These are phyloP conservation scores for Lepidurus packardi DNA, from an alignment of 1,140 invertebrate species.

Conservation along the genomic window DNA sequence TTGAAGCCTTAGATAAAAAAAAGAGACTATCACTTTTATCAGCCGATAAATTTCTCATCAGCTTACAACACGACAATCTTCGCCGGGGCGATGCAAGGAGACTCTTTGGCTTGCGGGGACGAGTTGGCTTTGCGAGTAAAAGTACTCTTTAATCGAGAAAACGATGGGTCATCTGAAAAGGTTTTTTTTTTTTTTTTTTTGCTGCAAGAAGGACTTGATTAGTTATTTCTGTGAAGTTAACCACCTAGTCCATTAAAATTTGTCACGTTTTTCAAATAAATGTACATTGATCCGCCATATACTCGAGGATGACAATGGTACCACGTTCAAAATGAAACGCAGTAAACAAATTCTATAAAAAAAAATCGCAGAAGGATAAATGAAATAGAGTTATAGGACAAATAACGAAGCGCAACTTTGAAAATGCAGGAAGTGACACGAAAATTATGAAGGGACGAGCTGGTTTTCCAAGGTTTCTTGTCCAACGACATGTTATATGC, in stretches of 20 bases:
- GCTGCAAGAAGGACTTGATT: too few species aligned
- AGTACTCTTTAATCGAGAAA: too few species aligned
- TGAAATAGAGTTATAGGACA: slow-evolving; percentile 3
- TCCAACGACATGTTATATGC: slow-evolving; percentile 14
- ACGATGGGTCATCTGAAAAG: too few species aligned
- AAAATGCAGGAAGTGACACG: neutral
- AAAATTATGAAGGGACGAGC: slow-evolving; percentile 19
- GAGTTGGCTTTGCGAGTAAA: too few species aligned
- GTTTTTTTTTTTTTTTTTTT: too few species aligned
- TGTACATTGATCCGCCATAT: slow-evolving; percentile 18
- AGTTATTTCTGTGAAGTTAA: too few species aligned
- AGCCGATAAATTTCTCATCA: too few species aligned
- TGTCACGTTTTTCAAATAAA: slow-evolving; percentile 22
- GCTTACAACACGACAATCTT: too few species aligned
- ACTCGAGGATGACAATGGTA: slow-evolving; percentile 21
- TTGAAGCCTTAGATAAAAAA: too few species aligned
- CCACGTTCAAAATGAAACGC: slow-evolving; percentile 17
- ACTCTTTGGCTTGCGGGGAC: too few species aligned
- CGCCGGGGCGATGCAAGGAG: too few species aligned
- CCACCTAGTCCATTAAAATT: neutral
- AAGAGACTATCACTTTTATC: too few species aligned
- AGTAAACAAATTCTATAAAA: neutral
- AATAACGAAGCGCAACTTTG: slow-evolving; percentile 15
- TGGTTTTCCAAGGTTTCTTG: neutral
- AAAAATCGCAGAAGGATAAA: neutral